Base-by-base conservation (phyloP, 2,888 invertebrate genomes). In the Tinea trinotella region DNA sequence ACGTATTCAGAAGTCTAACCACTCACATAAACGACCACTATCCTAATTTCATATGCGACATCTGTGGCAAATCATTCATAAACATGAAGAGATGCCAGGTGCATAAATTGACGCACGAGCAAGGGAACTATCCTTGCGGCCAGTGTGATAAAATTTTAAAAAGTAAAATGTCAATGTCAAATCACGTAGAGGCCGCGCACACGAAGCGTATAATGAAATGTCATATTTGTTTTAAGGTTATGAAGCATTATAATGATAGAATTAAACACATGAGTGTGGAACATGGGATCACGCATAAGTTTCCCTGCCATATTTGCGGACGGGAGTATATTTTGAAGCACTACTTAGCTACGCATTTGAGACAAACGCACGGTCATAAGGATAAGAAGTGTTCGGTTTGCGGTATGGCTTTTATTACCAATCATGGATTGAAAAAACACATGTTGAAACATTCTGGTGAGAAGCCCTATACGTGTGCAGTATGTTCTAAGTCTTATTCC, bases 11-110 rank as follows among this genome's bases (percentile, higher is more conserved):
- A 20, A 76, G 75, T 0, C 56, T 83, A 2, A 81, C 82, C 0
- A 76, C 72, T 1, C 88, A 88, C 62, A 59, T 88, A 20, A 87
- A 87, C 49, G 81, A 79, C 22, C 87, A 88, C 44, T 87, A 84
- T 55, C 76, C 80, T 0, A 81, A 82, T 34, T 85, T 79, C 49
- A 82, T 87, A 20, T 88, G 88, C 58, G 77, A 80, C 56, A 75
- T 85, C 1, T 88, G 88, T 58, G 84, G 84, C 0, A 87, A 87
- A 62, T 78, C 83, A 0, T 88, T 85, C 57, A 61, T 87, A 0
- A 88, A 87, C 58, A 71, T 75, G 0, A 83, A 86, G 60, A 62
- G 87, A 0, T 60, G 88, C 5, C 79, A 80, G 63, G 87, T 87
- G 0, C 88, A 88, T 53, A 75, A 82, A 55, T 66, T 80, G 1